phyloP scores from a whole-genome alignment of 2,113 vertebrate species.

The Mormyrus iriodes region DNA sequence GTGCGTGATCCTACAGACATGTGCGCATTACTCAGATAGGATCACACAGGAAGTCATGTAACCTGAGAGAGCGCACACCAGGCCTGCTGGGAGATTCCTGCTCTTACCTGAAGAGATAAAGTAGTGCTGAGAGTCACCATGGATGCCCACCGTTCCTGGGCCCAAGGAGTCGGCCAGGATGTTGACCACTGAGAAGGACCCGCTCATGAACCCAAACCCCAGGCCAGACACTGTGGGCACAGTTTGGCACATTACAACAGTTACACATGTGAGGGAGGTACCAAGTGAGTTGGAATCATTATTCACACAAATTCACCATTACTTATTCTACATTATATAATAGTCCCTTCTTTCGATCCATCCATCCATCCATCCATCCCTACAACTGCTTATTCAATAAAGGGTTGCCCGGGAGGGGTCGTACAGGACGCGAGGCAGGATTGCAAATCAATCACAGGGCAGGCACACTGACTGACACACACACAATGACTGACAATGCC shows the following conservation, averaged over 20 bases:
- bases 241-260: background rate
- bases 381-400: background rate
- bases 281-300: background rate
- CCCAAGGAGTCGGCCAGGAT: constrained; percentile 75
- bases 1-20: background rate
- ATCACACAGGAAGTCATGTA: background rate
- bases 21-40: background rate
- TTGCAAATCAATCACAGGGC: background rate
- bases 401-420: background rate
- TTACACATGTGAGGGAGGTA: background rate
- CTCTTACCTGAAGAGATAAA: constrained; percentile 74
- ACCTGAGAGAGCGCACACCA: background rate
- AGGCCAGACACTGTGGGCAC: constrained; percentile 67
- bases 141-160: constrained; percentile 73
- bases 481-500: background rate
- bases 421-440: background rate
- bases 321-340: background rate
- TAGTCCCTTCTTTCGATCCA: background rate
- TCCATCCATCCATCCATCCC: background rate
- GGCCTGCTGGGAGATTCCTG: background rate
- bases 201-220: constrained; percentile 81
- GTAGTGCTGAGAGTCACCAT: constrained; percentile 77
- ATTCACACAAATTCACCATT: background rate
- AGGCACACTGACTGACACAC: background rate
- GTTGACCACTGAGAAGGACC: constrained; percentile 77